Evolutionary conservation across 2,888 invertebrate genomes (phyloP).

Genomic region (Smittia aterrima): DNA sequence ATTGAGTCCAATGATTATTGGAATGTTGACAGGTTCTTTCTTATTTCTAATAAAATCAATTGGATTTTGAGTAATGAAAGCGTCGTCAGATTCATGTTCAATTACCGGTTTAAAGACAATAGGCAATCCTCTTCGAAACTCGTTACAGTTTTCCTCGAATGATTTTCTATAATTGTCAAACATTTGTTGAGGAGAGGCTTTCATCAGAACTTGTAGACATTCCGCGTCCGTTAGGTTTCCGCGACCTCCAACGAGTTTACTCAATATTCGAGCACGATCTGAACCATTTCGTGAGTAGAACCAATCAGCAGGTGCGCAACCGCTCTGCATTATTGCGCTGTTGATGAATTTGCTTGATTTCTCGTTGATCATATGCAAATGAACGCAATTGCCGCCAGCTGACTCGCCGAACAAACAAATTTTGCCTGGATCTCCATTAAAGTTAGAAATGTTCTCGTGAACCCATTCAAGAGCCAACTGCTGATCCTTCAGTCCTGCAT

Average conservation of each 20-base stretch:
- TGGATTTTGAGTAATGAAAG: conserved; percentile 49
- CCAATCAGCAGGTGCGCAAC: background rate
- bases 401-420: conserved; percentile 32
- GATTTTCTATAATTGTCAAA: conserved; percentile 45
- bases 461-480: conserved; percentile 36
- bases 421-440: conserved; percentile 27
- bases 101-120: conserved; percentile 49
- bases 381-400: background rate
- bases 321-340: conserved; percentile 26
- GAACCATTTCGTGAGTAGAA: conserved; percentile 44
- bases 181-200: conserved; percentile 45
- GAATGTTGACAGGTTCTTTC: conserved; percentile 54
- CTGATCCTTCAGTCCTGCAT: conserved; percentile 53
- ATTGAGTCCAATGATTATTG: conserved; percentile 58
- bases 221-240: conserved; percentile 43
- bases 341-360: conserved; percentile 30
- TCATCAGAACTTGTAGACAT: conserved; percentile 42
- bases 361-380: background rate
- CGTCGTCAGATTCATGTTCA: conserved; percentile 47
- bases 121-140: conserved; percentile 48
- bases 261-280: conserved; percentile 46
- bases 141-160: conserved; percentile 46
- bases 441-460: conserved; percentile 34
- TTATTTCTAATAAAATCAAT: conserved; percentile 54
- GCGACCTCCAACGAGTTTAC: conserved; percentile 46